Evolutionary conservation across 2,888 invertebrate genomes (phyloP), one percentile per base, ranked within the genome.

Genomic region (Agonum fuliginosum): DNA sequence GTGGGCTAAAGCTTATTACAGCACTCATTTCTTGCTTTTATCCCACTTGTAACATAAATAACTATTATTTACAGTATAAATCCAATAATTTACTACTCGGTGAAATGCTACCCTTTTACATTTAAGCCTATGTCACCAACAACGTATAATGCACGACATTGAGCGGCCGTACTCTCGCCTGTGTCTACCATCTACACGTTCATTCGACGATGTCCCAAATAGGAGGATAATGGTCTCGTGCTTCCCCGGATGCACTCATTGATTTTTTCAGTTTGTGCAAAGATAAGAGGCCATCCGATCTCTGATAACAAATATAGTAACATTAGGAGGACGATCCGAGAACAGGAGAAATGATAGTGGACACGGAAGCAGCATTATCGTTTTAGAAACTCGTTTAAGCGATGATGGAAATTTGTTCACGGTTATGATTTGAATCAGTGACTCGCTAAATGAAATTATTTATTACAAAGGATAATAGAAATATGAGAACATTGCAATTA

Each of bases 221-320:
- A 48, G 43, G 51, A 10, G 54, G 34, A 34, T 72, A 72, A 72
- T 72, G 71, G 67, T 14, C 12, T 41, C 67, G 14, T 8, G 10
- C 41, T 3, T 8, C 8, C 71, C 14, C 30, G 51, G 71, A 72
- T 72, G 71, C 71, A 72, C 34, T 51, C 71, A 72, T 51, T 72
- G 71, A 72, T 72, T 46, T 51, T 72, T 48, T 54, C 54, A n/a
- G 22, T 22, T 37, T 37, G 37, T 37, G 12, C 37, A 12, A 2
- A 54, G 54, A 54, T 54, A 54, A 54, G 24, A 54, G 54, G 37
- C 10, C 54, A 17, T 17, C 17, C n/a, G 30, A 62, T 62, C 30
- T 30, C 30, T 62, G 30, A 62, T 62, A 62, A 62, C 58, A 30
- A 62, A 62, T 62, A 54, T 30, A 12, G 34, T 62, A 19, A 62